A percentile compares a stretch with the other conserved stretches of the same genome.
These are phyloP conservation scores for Myiotriccus ornatus DNA, from an alignment of 2,797 vertebrate species.

Conservation along the genomic window DNA sequence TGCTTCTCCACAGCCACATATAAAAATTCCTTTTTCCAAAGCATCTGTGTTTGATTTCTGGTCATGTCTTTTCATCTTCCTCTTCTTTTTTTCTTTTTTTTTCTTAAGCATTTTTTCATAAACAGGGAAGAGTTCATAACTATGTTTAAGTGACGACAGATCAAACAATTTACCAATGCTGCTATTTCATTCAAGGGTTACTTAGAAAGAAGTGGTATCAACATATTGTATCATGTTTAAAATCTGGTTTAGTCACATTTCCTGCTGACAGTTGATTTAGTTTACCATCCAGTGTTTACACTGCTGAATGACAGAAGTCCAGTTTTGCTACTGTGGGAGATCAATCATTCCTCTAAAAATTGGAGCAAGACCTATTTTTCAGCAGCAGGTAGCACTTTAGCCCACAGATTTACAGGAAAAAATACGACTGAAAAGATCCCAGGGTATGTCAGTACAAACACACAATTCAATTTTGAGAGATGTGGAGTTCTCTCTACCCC, in stretches of 20 bases:
- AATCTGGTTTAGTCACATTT: not conserved
- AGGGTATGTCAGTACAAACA: not conserved
- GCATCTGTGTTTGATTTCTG: not conserved
- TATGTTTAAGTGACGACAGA: not conserved
- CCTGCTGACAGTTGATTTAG: not conserved
- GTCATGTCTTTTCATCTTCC: not conserved
- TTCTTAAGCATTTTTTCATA: not conserved
- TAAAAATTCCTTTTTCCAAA: not conserved
- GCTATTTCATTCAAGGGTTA: not conserved
- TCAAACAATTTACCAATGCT: not conserved
- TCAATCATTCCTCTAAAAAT: not conserved
- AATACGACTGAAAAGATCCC: not conserved
- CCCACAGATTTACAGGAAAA: not conserved
- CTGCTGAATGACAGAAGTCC: not conserved
- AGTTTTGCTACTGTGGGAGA: not conserved
- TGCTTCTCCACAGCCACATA: not conserved
- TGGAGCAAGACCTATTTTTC: not conserved
- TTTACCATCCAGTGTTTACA: slow-evolving; percentile 17
- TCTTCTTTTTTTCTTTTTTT: not conserved
- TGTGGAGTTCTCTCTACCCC: not conserved
- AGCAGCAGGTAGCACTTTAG: not conserved
- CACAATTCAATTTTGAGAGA: not conserved
- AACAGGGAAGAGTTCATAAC: not conserved
- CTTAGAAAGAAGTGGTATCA: not conserved
- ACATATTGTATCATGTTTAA: not conserved